Evolutionary conservation across 2,888 invertebrate genomes (phyloP), one percentile per base, ranked within the genome.

Genomic region (Rambutsinella grinnellia): DNA sequence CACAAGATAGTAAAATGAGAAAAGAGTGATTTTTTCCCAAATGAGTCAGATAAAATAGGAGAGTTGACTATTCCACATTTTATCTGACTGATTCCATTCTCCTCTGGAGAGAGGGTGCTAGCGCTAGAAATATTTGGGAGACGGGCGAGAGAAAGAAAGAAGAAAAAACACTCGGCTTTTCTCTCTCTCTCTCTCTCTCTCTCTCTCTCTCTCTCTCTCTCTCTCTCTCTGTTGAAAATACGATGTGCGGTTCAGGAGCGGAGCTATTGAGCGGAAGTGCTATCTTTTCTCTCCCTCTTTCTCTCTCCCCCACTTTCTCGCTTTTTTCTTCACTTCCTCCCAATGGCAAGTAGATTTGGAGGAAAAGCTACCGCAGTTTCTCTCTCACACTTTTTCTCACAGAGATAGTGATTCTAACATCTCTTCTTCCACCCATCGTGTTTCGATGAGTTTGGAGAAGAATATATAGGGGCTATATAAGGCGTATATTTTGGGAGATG

Each of bases 201-300:
- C n/a, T n/a, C n/a, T n/a, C n/a, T n/a, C n/a, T n/a, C n/a, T 44
- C 61, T 71, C 58, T 68, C 54, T 53, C 57, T 62, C 56, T 28
- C 61, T 71, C 44, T 53, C 49, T 65, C 47, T 51, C 61, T 56
- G 62, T n/a, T n/a, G n/a, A 81, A 82, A 83, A 82, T 81, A 83
- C 83, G 83, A 82, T 78, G 81, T 83, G 82, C 81, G 82, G 83
- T 82, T 82, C 78, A 72, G 70, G 69, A 74, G 79, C 80, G 82
- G 82, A 83, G 82, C 81, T 80, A 82, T 82, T 82, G 81, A 82
- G 82, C 82, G 82, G 83, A 83, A 83, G 83, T 83, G 82, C 83
- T 83, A 83, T 83, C 82, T 82, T 81, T 80, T 81, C 67, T 75
- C 80, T 81, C 78, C 79, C 76, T 27, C 58, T 61, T 47, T 69